These are phyloP conservation scores for Panagrolaimus sp. DNA, from an alignment of 1,140 invertebrate genomes.

Conservation along the genomic window DNA sequence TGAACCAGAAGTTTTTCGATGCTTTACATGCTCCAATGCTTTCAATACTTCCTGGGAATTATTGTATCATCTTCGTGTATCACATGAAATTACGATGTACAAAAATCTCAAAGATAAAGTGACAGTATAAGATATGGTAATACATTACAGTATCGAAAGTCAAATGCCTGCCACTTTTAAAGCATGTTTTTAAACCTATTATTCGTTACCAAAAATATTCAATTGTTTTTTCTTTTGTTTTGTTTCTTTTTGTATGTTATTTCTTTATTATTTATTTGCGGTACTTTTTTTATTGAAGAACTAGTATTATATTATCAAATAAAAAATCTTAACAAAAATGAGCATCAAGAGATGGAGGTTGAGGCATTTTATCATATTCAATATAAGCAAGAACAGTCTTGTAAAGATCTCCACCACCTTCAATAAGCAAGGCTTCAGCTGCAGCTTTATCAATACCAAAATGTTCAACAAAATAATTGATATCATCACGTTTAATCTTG, in stretches of 20 bases:
- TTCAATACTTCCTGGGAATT: conserved; percentile 6
- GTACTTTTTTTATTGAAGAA: neutral
- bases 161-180: neutral
- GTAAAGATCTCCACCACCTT: conserved; percentile 3
- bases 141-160: neutral
- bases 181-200: neutral
- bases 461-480: conserved; percentile 14
- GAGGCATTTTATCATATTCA: conserved; percentile 14
- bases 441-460: conserved; percentile 2
- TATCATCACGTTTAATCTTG: conserved; percentile 1
- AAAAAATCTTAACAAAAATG: neutral
- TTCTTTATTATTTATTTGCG: conserved; percentile 3
- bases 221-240: neutral
- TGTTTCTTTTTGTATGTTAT: neutral
- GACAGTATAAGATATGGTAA: neutral
- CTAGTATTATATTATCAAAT: neutral
- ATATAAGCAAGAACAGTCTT: conserved; percentile 2
- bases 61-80: conserved; percentile 11
- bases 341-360: neutral
- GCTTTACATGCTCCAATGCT: conserved; percentile 7
- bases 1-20: conserved; percentile 12
- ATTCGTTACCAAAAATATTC: neutral
- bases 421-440: neutral
- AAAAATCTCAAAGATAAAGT: neutral
- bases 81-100: conserved; percentile 15